Base-by-base conservation (phyloP, 2,113 vertebrate genomes). In the Sinosuthora webbiana region DNA sequence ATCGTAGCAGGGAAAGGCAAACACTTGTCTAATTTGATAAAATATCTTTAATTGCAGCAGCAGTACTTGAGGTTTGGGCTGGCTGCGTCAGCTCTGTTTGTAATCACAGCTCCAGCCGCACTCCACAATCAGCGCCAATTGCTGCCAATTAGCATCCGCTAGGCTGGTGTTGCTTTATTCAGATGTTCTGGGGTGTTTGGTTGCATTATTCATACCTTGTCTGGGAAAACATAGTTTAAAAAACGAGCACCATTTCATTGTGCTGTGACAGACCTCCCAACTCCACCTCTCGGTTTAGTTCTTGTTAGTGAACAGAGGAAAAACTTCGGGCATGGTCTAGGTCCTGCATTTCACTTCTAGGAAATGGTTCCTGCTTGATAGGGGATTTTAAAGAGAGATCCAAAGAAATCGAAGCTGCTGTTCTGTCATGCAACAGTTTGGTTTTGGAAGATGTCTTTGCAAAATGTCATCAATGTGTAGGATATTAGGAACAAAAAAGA, bases 41-140 rank as follows among this genome's bases (percentile, higher is more conserved):
- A 97, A 97, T 97, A 95, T 97, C 95, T 97, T 96, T 98, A 98
- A 98, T 98, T 98, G 96, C 89, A 94, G 93, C 69, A 77, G 68
- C 33, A 44, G 69, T 68, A 92, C 91, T 97, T 95, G 90, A 96
- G 92, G 92, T 87, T 91, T 96, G 95, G 91, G 83, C 82, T 95
- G 33, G 76, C 82, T 76, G 85, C 76, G 63, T 93, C 89, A 94
- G 81, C 94, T 97, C 78, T 89, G 76, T 97, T 97, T 97, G 96
- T 94, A 97, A 98, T 97, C 97, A 96, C 75, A 93, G 96, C 93
- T 98, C 89, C 91, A 97, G 90, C 87, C 14, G 4, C 85, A 93
- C 97, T 97, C 95, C 96, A 89, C 97, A 98, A 97, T 98, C 97
- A 98, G 70, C 70, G n/a, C 96, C 96, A 97, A 97, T 98, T 97